Evolutionary conservation across 2,888 invertebrate genomes (phyloP).

Genomic region (Cerastis rubricosa): DNA sequence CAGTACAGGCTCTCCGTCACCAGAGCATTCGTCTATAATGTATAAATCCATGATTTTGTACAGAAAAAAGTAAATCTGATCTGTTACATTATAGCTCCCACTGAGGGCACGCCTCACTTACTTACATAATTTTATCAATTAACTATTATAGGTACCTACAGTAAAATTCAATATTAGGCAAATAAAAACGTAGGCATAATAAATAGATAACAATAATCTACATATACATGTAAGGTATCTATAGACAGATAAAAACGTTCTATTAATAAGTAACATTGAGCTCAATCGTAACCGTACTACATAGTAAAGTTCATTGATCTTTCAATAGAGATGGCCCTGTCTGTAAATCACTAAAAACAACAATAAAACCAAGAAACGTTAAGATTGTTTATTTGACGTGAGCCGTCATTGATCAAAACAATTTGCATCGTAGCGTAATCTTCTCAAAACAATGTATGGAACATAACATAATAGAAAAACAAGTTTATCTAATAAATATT

Average conservation of each 20-base stretch:
- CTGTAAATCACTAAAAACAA: slow-evolving; percentile 13
- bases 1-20: background rate
- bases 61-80: background rate
- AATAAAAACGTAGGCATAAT: background rate
- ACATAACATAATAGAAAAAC: slow-evolving; percentile 27
- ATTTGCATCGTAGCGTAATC: background rate
- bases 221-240: background rate
- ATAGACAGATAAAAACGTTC: slow-evolving; percentile 10
- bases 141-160: background rate
- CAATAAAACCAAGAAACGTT: background rate
- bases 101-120: background rate
- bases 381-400: slow-evolving; percentile 8
- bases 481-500: slow-evolving; percentile 9
- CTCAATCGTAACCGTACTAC: background rate
- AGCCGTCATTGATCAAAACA: slow-evolving; percentile 1
- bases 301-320: slow-evolving; percentile 27
- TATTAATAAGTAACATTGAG: slow-evolving; percentile 5
- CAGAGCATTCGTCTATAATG: background rate
- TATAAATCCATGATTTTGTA: background rate
- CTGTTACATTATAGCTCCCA: background rate
- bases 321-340: slow-evolving; percentile 9
- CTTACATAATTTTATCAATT: background rate
- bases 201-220: slow-evolving; percentile 5
- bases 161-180: background rate
- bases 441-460: background rate